These are phyloP conservation scores for Odocoileus virginianus DNA, from an alignment of 2,113 vertebrate genomes.

Conservation along the genomic window DNA sequence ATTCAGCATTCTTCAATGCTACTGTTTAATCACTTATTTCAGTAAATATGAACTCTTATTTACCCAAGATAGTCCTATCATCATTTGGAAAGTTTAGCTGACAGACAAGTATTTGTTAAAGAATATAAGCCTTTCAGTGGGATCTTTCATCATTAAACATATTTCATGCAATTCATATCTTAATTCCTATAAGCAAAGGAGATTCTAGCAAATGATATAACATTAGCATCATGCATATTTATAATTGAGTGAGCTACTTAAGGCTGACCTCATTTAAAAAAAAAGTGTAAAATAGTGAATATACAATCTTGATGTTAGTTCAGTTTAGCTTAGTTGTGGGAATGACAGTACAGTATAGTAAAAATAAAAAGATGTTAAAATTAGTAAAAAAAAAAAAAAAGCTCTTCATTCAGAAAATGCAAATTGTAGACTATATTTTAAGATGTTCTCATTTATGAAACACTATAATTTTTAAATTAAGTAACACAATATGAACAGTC, in stretches of 20 bases:
- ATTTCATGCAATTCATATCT: slow-evolving; percentile 18
- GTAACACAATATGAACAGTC: slow-evolving; percentile 38
- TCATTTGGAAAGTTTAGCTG: background rate
- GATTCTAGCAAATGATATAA: slow-evolving; percentile 12
- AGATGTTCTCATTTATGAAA: slow-evolving; percentile 47
- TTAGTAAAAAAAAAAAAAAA: slow-evolving; percentile 14
- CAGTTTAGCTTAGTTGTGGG: background rate
- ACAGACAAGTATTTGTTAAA: background rate
- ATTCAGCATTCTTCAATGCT: background rate
- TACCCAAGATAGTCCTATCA: background rate
- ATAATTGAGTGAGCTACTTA: slow-evolving; percentile 57
- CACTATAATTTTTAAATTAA: slow-evolving; percentile 53
- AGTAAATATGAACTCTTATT: background rate
- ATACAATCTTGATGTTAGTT: slow-evolving; percentile 32
- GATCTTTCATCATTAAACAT: slow-evolving; percentile 15
- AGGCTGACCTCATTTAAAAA: slow-evolving; percentile 49
- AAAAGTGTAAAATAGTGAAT: background rate
- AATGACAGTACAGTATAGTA: background rate
- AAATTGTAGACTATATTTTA: slow-evolving; percentile 32
- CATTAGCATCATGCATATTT: slow-evolving; percentile 39
- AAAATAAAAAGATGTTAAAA: slow-evolving; percentile 47
- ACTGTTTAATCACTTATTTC: background rate
- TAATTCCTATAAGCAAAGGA: slow-evolving; percentile 25
- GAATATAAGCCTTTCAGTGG: background rate
- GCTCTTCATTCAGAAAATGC: slow-evolving; percentile 59